Evolutionary conservation across 2,113 vertebrate species (phyloP), one percentile per base, ranked within the genome.

Genomic region (Candoia aspera): DNA sequence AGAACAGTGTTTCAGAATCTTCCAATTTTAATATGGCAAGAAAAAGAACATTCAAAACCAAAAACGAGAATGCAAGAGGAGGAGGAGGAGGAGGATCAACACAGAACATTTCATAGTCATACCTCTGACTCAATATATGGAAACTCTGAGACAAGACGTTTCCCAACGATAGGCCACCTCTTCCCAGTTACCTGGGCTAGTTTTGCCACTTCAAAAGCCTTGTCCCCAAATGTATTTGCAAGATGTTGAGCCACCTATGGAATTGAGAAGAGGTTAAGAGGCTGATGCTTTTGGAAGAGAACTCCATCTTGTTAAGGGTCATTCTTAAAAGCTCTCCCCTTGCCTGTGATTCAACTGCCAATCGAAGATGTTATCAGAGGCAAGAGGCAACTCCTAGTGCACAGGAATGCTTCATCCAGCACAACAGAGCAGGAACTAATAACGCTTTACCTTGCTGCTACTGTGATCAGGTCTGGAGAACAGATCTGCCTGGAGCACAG

Each of bases 41-140:
- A 85, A 85, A 49, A 42, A 53, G 42, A 84, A 58, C 53, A 37
- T 57, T 83, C 53, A 91, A n/a, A 85, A 60, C 21, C 23, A 64
- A 89, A 68, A 73, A 6, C 53, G 58, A 83, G 13, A 60, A 60
- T 12, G 21, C 49, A 58, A 26, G 19, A 24, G 13, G 24, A 29
- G 9, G 84, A 21, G 49, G 19, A 23, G 15, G 46, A 54, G 17
- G 57, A 86, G 10, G 6, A 59, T 33, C 4, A 9, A 6, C n/a
- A 4, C 37, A 54, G 55, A 53, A 19, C 1, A 19, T 3, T 55
- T 88, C 91, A 29, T 33, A 37, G 86, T 95, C 96, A 0, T 96
- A 99, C 99, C 99, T 99, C 99, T 23, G 98, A 97, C 96, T 99
- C 99, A 2, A 99, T 99, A 94, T 99, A 99, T 0, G 99, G 99